These are phyloP conservation scores for Orthosia incerta DNA, from an alignment of 2,888 invertebrate genomes.

Conservation along the genomic window DNA sequence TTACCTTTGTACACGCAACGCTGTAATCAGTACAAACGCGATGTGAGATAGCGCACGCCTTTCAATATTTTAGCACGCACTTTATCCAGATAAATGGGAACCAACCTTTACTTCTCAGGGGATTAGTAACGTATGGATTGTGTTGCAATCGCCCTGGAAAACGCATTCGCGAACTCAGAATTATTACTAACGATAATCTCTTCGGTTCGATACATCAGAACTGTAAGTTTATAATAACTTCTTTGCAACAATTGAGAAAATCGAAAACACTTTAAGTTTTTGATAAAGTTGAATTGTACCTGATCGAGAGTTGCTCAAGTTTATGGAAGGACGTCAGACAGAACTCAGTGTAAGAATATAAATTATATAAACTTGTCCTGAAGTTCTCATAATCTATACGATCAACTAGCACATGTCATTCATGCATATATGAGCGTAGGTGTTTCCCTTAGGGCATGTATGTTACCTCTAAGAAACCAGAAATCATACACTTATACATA, in stretches of 20 bases:
- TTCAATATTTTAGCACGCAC: constrained; percentile 88
- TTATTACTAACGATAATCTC: constrained; percentile 63
- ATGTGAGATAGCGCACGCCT: constrained; percentile 82
- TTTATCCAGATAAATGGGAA: constrained; percentile 86
- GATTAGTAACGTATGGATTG: constrained; percentile 73
- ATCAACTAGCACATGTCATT: background rate
- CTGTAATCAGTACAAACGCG: constrained; percentile 88
- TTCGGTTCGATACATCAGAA: constrained; percentile 34
- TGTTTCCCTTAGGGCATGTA: background rate
- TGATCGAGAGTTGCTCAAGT: background rate
- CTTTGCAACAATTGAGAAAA: background rate
- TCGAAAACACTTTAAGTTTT: background rate
- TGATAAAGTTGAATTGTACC: background rate
- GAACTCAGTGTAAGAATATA: background rate
- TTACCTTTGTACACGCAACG: constrained; percentile 74
- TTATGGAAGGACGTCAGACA: background rate
- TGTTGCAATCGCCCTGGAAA: constrained; percentile 65
- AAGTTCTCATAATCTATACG: background rate
- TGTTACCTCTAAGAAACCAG: background rate
- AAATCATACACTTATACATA: too few relatives aligned
- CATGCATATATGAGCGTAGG: background rate
- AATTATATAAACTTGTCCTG: background rate
- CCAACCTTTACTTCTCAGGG: constrained; percentile 77
- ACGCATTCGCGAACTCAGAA: constrained; percentile 55
- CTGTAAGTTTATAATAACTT: too few relatives aligned